These are phyloP conservation scores for Onychomys torridus DNA, from an alignment of 2,797 vertebrate species.

Conservation along the genomic window DNA sequence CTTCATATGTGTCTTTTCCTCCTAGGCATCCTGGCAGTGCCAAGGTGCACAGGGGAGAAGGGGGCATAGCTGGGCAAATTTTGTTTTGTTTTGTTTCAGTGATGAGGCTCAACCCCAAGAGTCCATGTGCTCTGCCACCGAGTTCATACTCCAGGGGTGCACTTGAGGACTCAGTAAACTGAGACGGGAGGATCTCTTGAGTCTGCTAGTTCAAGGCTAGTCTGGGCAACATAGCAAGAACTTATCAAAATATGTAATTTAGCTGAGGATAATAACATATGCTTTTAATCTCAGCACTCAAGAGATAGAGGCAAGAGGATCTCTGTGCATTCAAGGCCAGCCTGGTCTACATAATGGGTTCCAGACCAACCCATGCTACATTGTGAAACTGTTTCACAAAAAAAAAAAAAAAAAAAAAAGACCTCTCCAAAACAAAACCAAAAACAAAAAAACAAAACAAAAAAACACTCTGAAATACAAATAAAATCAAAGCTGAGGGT, in stretches of 20 bases:
- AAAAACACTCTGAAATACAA: neutral
- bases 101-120: neutral
- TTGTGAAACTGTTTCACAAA: neutral
- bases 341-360: neutral
- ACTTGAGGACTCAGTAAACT: neutral
- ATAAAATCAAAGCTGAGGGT: neutral
- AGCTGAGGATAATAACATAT: neutral
- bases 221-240: neutral
- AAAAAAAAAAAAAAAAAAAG: neutral
- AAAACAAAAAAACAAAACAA: neutral
- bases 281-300: neutral
- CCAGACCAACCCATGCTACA: neutral
- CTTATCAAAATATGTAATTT: neutral
- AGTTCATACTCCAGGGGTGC: neutral
- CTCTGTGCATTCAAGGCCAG: neutral
- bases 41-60: rapidly evolving
- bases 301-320: neutral
- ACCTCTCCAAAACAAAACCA: neutral
- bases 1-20: rapidly evolving
- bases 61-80: neutral
- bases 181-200: neutral
- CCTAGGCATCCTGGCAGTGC: rapidly evolving
- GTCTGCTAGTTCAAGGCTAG: neutral
- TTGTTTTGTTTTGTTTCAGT: neutral
- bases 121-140: neutral